A percentile compares a stretch with the other conserved stretches of the same genome.
Evolutionary conservation across 1,140 invertebrate species (phyloP).

Genomic region (Phthorimaea operculella): DNA sequence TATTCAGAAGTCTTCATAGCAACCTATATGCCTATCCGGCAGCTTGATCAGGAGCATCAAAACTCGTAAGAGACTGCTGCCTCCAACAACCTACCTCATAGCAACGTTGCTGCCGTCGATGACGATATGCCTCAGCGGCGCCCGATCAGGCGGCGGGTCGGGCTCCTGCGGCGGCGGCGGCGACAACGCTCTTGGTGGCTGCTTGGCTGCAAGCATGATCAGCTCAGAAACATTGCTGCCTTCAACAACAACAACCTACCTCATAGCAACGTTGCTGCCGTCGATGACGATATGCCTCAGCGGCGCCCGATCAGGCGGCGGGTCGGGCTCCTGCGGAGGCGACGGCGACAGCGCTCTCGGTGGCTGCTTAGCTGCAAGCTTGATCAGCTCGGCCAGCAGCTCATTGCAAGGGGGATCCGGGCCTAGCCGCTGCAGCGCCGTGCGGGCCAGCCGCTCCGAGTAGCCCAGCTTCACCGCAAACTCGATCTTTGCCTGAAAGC

Average conservation of each 20-base stretch:
- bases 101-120: constrained; percentile 98
- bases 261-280: constrained; percentile 98
- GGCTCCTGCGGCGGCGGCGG: constrained; percentile 38
- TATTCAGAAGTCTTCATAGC: too few species aligned
- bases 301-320: constrained; percentile 40
- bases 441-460: constrained; percentile 85
- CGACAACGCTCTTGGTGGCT: constrained; percentile 41
- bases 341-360: constrained; percentile 42
- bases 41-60: too few species aligned
- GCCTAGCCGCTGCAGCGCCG: constrained; percentile 85
- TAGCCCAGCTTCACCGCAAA: constrained; percentile 84
- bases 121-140: constrained; percentile 84
- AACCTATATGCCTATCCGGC: constrained; percentile 98
- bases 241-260: constrained; percentile 70
- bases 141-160: constrained; percentile 37
- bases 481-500: constrained; percentile 49
- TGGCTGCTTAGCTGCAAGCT: constrained; percentile 72
- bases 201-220: constrained; percentile 77
- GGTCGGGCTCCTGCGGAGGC: constrained; percentile 36
- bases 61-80: constrained; percentile 97
- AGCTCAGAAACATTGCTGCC: too few species aligned
- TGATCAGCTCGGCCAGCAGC: constrained; percentile 83
- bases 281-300: constrained; percentile 93
- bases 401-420: constrained; percentile 87
- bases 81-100: constrained; percentile 98